Evolutionary conservation across 35 echinoderm and acorn worm species (phyloP).

Genomic region (Lytechinus pictus): DNA sequence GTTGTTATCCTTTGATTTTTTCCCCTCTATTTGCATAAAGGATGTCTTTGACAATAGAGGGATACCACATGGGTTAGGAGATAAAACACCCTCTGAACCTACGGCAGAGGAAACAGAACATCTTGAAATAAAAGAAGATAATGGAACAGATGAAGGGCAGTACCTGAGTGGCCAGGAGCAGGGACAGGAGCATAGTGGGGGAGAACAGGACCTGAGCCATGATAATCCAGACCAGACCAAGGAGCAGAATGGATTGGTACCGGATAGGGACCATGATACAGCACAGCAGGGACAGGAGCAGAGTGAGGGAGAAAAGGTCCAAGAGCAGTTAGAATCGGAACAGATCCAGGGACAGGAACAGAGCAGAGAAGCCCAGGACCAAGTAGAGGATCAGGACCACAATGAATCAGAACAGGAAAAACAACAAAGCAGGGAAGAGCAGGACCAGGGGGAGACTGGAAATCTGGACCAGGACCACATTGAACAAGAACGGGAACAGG

Average conservation of each 20-base stretch:
- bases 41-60: neutral
- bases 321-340: neutral
- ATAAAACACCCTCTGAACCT: neutral
- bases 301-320: no score
- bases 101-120: neutral
- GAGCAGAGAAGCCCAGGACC: neutral
- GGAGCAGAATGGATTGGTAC: neutral
- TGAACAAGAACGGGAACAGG: neutral
- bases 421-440: neutral
- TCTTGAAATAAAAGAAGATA: slow-evolving; percentile 3
- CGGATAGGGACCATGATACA: no score
- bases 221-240: neutral
- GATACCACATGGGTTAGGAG: neutral
- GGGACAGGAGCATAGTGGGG: neutral
- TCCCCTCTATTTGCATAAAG: neutral
- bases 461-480: neutral
- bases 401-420: neutral
- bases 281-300: slow-evolving; percentile 21
- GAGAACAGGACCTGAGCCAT: no score
- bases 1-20: neutral
- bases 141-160: neutral
- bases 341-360: neutral
- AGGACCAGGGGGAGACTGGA: neutral
- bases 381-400: neutral
- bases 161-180: neutral